phyloP scores from a whole-genome alignment of 2,888 invertebrate genomes.

The Oxycera nigricornis region DNA sequence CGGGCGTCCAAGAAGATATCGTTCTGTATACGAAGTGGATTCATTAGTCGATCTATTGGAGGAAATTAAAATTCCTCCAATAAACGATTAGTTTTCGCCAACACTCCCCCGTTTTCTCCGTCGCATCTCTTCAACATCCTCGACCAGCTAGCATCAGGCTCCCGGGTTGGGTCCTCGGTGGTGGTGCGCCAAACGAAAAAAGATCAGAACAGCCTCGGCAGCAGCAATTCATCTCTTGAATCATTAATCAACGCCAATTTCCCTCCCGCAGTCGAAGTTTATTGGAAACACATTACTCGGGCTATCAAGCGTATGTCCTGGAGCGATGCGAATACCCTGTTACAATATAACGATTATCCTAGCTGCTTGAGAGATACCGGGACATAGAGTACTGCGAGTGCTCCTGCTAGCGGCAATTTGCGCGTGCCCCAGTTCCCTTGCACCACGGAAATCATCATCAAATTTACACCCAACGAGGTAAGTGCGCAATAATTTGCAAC shows the following conservation, averaged over 20 bases:
- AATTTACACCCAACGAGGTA: no score
- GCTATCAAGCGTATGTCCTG: constrained; percentile 25
- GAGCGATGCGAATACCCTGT: not conserved
- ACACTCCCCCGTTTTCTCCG: not conserved
- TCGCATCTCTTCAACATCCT: not conserved
- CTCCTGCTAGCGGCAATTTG: not conserved
- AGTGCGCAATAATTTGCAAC: no score
- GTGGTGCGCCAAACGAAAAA: not conserved
- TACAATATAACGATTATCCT: constrained; percentile 27
- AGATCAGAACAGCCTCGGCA: constrained; percentile 11
- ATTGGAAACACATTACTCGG: constrained; percentile 42
- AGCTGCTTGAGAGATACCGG: constrained; percentile 2
- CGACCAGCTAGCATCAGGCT: not conserved
- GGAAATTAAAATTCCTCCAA: constrained; percentile 40
- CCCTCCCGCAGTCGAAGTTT: constrained; percentile 33
- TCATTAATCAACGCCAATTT: constrained; percentile 46
- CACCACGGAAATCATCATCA: constrained; percentile 19
- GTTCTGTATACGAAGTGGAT: not conserved
- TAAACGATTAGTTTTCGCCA: constrained; percentile 35
- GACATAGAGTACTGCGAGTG: not conserved
- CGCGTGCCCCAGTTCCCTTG: constrained; percentile 16
- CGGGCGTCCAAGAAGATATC: not conserved
- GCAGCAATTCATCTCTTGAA: constrained; percentile 42
- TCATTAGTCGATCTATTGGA: constrained; percentile 36
- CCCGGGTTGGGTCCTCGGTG: not conserved